phyloP scores from a whole-genome alignment of 1,140 invertebrate species.

The Papilio dardanus region DNA sequence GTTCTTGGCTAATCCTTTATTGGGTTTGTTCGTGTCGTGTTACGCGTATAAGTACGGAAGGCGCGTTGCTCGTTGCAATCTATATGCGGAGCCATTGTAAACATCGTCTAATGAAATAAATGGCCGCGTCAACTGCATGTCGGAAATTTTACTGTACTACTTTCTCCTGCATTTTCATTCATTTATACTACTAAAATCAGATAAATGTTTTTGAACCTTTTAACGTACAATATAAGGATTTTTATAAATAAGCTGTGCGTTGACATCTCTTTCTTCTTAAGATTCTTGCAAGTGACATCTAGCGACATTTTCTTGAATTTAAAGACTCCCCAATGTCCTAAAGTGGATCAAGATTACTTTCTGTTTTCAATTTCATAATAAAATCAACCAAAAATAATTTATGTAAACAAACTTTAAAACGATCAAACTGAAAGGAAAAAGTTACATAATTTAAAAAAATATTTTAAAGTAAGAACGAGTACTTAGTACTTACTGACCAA shows the following conservation, averaged over 20 bases:
- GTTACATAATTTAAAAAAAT: not conserved
- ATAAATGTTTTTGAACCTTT: not conserved
- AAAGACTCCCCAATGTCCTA: not conserved
- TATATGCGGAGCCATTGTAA: slow-evolving; percentile 8
- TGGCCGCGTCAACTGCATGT: slow-evolving; percentile 12
- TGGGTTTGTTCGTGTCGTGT: not conserved
- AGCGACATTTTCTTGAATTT: not conserved
- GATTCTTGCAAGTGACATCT: not conserved
- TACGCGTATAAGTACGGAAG: not conserved
- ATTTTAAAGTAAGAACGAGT: too few relatives aligned
- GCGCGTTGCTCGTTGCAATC: not conserved
- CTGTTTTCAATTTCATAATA: not conserved
- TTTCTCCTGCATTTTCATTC: not conserved
- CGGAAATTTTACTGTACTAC: slow-evolving; percentile 23
- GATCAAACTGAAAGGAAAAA: not conserved
- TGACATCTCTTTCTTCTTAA: not conserved
- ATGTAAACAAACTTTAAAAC: not conserved
- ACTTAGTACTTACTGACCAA: too few relatives aligned
- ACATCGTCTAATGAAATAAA: slow-evolving; percentile 21
- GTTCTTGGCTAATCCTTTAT: too few relatives aligned
- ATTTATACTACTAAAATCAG: not conserved
- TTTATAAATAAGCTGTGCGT: not conserved
- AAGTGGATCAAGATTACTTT: not conserved
- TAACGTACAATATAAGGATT: not conserved
- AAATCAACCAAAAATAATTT: not conserved